phyloP scores from a whole-genome alignment of 1,140 invertebrate species.

The Eubasilissa regina region DNA sequence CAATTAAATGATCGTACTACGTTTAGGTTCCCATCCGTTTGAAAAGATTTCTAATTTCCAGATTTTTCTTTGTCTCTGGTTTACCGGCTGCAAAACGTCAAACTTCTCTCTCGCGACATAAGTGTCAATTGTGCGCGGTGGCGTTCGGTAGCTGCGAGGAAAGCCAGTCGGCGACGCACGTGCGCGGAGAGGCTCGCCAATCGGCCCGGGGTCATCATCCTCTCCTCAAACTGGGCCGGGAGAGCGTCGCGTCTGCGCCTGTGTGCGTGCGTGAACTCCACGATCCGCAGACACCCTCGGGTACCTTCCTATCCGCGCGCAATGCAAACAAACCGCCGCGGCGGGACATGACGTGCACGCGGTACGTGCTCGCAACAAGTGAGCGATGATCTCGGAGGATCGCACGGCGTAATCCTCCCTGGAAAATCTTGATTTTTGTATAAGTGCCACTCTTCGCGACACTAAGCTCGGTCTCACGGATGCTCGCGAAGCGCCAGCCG shows the following conservation, averaged over 20 bases:
- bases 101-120: neutral
- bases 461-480: too few relatives aligned
- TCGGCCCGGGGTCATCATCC: slow-evolving; percentile 52
- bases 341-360: neutral
- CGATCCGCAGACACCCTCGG: neutral
- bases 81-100: neutral
- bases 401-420: neutral
- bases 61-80: slow-evolving; percentile 6
- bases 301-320: neutral
- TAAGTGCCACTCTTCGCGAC: neutral
- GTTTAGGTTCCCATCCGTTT: too few relatives aligned
- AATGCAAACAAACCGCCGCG: neutral
- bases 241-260: slow-evolving; percentile 30
- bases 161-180: slow-evolving; percentile 34
- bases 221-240: slow-evolving; percentile 56
- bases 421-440: neutral
- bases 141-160: slow-evolving; percentile 2
- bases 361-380: neutral
- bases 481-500: too few relatives aligned
- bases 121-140: slow-evolving; percentile 14
- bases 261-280: slow-evolving; percentile 41
- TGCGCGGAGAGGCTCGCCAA: slow-evolving; percentile 53
- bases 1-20: too few relatives aligned
- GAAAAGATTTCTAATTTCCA: too few relatives aligned
- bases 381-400: neutral